A percentile compares a stretch with the other conserved stretches of the same genome.
phyloP scores from a whole-genome alignment of 2,888 invertebrate genomes.

The Mayetiola destructor region DNA sequence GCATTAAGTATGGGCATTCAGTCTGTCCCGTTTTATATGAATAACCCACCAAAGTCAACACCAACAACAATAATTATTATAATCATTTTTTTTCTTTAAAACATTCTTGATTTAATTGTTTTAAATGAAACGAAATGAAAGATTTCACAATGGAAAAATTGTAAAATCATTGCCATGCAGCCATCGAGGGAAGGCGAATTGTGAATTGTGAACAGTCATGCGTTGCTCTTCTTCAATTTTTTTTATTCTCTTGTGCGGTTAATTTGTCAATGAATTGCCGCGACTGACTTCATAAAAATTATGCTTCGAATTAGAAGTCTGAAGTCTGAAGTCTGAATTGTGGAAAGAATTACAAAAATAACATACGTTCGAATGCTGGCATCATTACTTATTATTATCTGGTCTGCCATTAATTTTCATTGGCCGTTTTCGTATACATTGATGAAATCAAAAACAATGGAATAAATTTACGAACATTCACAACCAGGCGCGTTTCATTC shows the following conservation, averaged over 20 bases:
- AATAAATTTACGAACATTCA: no score
- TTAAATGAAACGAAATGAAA: constrained; percentile 2
- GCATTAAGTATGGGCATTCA: not conserved
- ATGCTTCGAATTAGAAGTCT: not conserved
- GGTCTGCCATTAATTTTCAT: constrained; percentile 11
- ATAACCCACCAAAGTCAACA: constrained; percentile 12
- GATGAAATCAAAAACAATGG: not conserved
- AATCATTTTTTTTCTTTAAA: no score
- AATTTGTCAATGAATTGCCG: not conserved
- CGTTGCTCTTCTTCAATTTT: not conserved
- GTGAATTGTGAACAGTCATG: not conserved
- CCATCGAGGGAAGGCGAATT: not conserved
- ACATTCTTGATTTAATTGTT: constrained; percentile 12
- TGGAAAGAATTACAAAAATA: no score
- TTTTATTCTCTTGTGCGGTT: not conserved
- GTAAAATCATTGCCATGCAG: constrained; percentile 1
- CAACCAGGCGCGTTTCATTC: no score
- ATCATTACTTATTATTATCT: constrained; percentile 12
- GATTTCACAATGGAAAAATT: not conserved
- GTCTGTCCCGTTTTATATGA: no score
- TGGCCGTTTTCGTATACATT: not conserved
- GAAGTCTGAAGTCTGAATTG: no score
- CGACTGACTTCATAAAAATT: not conserved
- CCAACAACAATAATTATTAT: constrained; percentile 8
- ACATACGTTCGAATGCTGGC: constrained; percentile 10